Conservation (phyloP, 2,113 vertebrate genomes). For the Sander lucioperca region DNA sequence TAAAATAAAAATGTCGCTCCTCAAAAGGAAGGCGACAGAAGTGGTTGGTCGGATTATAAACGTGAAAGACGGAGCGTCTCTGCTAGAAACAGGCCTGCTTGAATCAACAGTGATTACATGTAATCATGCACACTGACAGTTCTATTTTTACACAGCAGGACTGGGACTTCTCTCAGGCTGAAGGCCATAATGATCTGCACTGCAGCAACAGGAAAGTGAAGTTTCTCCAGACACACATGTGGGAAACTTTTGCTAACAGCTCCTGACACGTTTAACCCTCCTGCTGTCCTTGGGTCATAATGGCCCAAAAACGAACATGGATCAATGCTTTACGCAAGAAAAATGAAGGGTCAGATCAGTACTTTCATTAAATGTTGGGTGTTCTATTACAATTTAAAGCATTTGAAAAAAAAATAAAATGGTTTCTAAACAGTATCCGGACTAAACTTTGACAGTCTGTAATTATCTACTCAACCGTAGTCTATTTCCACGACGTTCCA, state of each 20-base stretch:
- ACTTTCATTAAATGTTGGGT: too few relatives aligned
- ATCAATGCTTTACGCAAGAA: too few relatives aligned
- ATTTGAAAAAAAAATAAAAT: too few relatives aligned
- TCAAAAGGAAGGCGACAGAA: not conserved
- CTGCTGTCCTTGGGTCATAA: too few relatives aligned
- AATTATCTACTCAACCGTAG: too few relatives aligned
- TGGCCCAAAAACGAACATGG: too few relatives aligned
- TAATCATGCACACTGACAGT: conserved; percentile 37
- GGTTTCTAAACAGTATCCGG: too few relatives aligned
- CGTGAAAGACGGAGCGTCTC: not conserved
- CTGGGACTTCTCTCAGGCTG: not conserved
- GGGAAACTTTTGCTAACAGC: not conserved
- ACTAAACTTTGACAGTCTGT: too few relatives aligned
- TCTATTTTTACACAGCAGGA: conserved; percentile 42
- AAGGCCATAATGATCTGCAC: not conserved
- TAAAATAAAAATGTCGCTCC: not conserved
- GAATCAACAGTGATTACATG: conserved; percentile 39
- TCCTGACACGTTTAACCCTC: too few relatives aligned
- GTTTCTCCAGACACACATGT: not conserved
- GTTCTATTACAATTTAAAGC: too few relatives aligned
- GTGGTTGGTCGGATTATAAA: not conserved
- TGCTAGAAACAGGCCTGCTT: not conserved
- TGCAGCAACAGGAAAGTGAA: not conserved
- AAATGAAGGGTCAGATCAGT: too few relatives aligned
- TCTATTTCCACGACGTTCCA: too few relatives aligned